These are phyloP conservation scores for Chrysodeixis includens DNA, from an alignment of 2,888 invertebrate genomes.

Conservation along the genomic window DNA sequence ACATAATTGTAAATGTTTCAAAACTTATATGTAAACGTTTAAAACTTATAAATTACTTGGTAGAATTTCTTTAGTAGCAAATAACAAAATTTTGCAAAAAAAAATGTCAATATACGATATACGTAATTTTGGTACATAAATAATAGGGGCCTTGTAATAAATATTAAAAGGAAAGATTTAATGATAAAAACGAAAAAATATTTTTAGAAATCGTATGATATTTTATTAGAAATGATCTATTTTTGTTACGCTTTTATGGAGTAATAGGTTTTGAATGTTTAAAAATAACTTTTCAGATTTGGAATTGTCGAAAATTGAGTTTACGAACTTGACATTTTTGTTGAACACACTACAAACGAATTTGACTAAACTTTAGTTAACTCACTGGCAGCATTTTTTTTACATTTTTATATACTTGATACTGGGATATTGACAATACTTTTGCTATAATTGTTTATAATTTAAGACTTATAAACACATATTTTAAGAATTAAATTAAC, in stretches of 20 bases:
- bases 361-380: too few relatives aligned
- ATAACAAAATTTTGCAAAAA: conserved; percentile 51
- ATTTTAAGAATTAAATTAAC: too few relatives aligned
- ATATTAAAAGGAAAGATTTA: conserved; percentile 69
- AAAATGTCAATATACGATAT: conserved; percentile 78
- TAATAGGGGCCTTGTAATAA: conserved; percentile 79
- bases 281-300: conserved; percentile 44
- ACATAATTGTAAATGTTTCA: neutral
- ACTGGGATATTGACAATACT: too few relatives aligned
- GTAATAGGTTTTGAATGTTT: conserved; percentile 72
- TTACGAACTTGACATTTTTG: neutral
- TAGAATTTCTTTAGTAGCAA: conserved; percentile 65
- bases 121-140: conserved; percentile 84
- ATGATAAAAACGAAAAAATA: conserved; percentile 73
- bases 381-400: too few relatives aligned
- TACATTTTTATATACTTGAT: too few relatives aligned
- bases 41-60: conserved; percentile 18
- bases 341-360: too few relatives aligned
- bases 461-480: too few relatives aligned
- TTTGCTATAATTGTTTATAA: too few relatives aligned
- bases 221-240: conserved; percentile 82
- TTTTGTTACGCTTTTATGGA: conserved; percentile 86
- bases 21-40: neutral
- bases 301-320: conserved; percentile 34
- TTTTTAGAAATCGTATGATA: conserved; percentile 79